Evolutionary conservation across 2,888 invertebrate species (phyloP).

Genomic region (Hyposoter didymator): DNA sequence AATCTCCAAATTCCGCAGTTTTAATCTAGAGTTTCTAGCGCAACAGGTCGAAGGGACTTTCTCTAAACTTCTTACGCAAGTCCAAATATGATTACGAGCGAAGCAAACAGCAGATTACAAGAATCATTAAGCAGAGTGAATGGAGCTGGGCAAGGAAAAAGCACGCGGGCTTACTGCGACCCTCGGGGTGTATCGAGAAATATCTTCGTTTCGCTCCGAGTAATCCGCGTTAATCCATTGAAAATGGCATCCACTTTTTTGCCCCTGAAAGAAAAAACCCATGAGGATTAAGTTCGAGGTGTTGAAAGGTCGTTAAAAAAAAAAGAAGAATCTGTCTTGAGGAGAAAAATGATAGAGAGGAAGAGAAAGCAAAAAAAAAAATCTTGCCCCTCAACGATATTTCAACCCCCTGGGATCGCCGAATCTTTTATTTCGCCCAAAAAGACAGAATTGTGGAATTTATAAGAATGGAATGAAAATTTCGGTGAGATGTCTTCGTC

Average conservation of each 20-base stretch:
- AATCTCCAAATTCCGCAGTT: not conserved
- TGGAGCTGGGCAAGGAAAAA: conserved; percentile 18
- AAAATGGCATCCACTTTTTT: conserved; percentile 44
- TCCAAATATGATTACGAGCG: conserved; percentile 13
- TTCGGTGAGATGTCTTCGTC: conserved; percentile 23
- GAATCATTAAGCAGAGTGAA: conserved; percentile 51
- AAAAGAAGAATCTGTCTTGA: not conserved
- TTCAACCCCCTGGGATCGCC: not conserved
- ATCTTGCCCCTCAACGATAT: not conserved
- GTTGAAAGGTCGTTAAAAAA: conserved; percentile 35
- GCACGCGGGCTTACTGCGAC: not conserved
- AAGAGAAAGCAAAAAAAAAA: conserved; percentile 14
- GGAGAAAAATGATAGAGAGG: conserved; percentile 27
- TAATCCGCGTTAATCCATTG: conserved; percentile 54
- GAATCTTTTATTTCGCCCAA: conserved; percentile 23
- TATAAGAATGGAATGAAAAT: conserved; percentile 39
- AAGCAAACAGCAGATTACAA: conserved; percentile 37
- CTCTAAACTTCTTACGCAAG: not conserved
- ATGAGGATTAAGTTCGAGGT: conserved; percentile 58
- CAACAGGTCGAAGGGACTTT: not conserved
- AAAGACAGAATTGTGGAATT: conserved; percentile 44
- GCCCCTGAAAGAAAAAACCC: conserved; percentile 43
- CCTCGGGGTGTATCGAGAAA: not conserved
- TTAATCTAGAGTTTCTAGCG: not conserved
- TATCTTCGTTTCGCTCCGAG: conserved; percentile 39